Conservation (phyloP, 53 echinoderm and acorn worm species). For the Arbacia lixula region DNA sequence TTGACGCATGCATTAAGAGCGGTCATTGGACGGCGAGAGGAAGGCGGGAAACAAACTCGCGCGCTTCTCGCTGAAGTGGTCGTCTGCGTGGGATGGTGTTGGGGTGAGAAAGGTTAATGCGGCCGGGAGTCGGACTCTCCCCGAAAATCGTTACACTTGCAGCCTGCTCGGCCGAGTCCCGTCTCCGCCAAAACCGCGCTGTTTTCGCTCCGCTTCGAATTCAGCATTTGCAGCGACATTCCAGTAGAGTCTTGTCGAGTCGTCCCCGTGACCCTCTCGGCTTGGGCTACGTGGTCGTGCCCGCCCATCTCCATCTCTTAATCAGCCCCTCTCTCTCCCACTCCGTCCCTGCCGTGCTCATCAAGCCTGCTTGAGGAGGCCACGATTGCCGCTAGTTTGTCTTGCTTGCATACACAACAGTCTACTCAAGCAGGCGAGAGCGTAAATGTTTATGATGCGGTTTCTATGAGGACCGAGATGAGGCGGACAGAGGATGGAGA, state of each 20-base stretch:
- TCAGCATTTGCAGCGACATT: too few relatives aligned
- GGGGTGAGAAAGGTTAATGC: slow-evolving; percentile 13
- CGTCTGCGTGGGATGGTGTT: neutral
- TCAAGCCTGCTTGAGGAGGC: too few relatives aligned
- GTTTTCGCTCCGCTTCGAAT: too few relatives aligned
- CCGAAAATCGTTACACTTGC: slow-evolving; percentile 37
- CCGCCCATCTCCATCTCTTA: slow-evolving; percentile 19
- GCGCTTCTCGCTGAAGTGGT: neutral
- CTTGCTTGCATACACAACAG: slow-evolving; percentile 43
- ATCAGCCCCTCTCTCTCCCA: slow-evolving; percentile 31
- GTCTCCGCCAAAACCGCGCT: slow-evolving; percentile 11
- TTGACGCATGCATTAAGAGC: too few relatives aligned
- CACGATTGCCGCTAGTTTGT: slow-evolving; percentile 32
- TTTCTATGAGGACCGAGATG: neutral
- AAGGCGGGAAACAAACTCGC: too few relatives aligned
- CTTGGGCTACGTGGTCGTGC: slow-evolving; percentile 10
- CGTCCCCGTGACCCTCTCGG: too few relatives aligned
- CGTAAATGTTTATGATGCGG: slow-evolving; percentile 61
- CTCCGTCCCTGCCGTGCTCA: too few relatives aligned
- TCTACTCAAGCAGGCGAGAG: slow-evolving; percentile 35
- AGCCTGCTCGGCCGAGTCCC: too few relatives aligned
- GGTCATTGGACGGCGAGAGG: too few relatives aligned
- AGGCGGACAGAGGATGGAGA: neutral
- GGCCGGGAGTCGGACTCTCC: neutral
- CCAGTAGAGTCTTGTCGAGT: too few relatives aligned